These are phyloP conservation scores for Catharus minimus DNA, from an alignment of 2,113 vertebrate species.

Conservation along the genomic window DNA sequence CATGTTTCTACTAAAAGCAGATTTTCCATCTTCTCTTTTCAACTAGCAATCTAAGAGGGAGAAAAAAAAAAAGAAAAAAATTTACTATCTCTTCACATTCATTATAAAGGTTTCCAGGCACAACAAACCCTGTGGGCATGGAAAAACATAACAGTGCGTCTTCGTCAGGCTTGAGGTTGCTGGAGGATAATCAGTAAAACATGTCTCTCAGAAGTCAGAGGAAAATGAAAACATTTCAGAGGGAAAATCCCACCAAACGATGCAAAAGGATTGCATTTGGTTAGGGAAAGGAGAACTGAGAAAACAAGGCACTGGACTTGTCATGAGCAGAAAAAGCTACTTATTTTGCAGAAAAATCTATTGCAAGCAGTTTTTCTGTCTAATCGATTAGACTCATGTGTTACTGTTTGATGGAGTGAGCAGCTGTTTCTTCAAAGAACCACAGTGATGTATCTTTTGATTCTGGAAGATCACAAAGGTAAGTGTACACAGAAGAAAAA, in stretches of 20 bases:
- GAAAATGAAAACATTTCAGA: conserved; percentile 4
- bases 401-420: background rate
- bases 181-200: conserved; percentile 46
- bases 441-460: background rate
- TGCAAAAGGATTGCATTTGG: background rate
- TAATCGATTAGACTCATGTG: background rate
- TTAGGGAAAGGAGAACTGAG: background rate
- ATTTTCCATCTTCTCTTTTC: background rate
- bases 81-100: background rate
- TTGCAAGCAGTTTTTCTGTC: background rate
- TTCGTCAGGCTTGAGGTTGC: background rate
- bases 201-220: conserved; percentile 3
- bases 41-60: background rate
- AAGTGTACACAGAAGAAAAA: background rate
- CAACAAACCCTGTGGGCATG: conserved; percentile 8
- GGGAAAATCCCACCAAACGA: background rate
- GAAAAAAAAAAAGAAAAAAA: background rate
- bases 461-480: background rate
- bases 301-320: background rate
- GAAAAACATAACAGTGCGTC: conserved; percentile 7
- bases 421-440: background rate
- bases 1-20: background rate
- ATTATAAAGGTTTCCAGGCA: conserved; percentile 33
- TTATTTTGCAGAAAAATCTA: background rate
- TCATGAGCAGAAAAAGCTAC: background rate